A percentile compares a stretch with the other conserved stretches of the same genome.
Evolutionary conservation across 2,888 invertebrate genomes (phyloP).

Genomic region (Drosophila monieri): DNA sequence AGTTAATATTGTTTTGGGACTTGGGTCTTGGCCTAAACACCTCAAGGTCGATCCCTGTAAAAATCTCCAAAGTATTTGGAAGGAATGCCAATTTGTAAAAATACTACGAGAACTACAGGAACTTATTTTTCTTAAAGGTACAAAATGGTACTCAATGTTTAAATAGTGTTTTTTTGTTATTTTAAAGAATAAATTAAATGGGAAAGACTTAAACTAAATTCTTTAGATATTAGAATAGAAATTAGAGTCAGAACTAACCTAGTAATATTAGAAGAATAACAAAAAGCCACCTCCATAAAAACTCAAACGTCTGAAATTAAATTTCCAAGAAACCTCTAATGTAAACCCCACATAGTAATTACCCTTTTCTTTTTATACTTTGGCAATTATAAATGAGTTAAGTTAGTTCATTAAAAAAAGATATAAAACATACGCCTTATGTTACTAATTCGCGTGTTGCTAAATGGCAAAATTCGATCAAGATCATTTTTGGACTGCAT

Average conservation of each 20-base stretch:
- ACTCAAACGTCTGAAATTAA: neutral
- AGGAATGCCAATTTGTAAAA: conserved; percentile 25
- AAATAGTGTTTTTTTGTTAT: too few relatives aligned
- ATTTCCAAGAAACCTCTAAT: neutral
- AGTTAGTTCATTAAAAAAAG: conserved; percentile 7
- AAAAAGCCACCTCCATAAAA: neutral
- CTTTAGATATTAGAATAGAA: neutral
- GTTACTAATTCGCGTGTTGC: conserved; percentile 25
- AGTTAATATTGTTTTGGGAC: conserved; percentile 40
- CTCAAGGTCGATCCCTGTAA: conserved; percentile 55
- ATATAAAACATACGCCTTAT: neutral
- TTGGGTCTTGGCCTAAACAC: conserved; percentile 30
- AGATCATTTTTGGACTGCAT: conserved; percentile 20
- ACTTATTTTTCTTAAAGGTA: too few relatives aligned
- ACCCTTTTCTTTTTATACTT: neutral
- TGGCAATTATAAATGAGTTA: conserved; percentile 2
- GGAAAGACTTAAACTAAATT: too few relatives aligned
- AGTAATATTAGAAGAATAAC: too few relatives aligned
- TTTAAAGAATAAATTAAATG: too few relatives aligned
- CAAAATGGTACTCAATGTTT: too few relatives aligned
- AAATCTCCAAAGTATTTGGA: conserved; percentile 48
- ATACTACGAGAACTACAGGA: neutral
- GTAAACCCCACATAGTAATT: neutral
- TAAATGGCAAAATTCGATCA: conserved; percentile 30
- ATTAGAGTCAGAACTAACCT: too few relatives aligned